Evolutionary conservation across 2,113 vertebrate genomes (phyloP).

Genomic region (Microtus montanus): DNA sequence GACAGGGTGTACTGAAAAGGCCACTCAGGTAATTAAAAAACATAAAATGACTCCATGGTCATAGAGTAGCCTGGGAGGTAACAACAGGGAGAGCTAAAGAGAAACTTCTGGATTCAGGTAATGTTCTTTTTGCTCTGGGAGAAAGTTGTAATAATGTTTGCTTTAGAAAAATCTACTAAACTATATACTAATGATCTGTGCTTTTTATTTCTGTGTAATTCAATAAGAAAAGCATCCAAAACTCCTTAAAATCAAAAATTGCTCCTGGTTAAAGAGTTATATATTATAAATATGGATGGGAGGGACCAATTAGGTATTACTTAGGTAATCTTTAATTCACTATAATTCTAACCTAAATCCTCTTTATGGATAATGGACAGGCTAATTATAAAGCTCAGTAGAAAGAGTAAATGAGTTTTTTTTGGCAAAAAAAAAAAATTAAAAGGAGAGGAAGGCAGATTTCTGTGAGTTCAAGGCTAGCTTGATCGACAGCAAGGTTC

Average conservation of each 20-base stretch:
- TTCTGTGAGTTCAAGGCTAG: not conserved
- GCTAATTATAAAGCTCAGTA: slow-evolving; percentile 22
- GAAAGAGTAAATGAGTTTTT: not conserved
- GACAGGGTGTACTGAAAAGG: not conserved
- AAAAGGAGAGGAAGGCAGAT: not conserved
- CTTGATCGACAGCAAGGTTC: not conserved
- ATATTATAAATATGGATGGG: not conserved
- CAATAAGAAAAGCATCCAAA: not conserved
- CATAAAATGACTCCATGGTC: not conserved
- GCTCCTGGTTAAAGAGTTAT: not conserved
- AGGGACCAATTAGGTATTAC: not conserved
- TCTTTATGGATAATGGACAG: not conserved
- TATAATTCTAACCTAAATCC: slow-evolving; percentile 36
- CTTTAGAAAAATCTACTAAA: slow-evolving; percentile 7
- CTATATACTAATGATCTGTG: not conserved
- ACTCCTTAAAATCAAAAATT: not conserved
- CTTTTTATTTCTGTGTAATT: not conserved
- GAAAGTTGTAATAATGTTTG: not conserved
- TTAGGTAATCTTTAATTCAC: slow-evolving; percentile 23
- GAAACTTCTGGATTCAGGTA: not conserved
- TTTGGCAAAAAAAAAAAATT: no score
- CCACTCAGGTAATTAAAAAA: not conserved
- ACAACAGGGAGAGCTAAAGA: not conserved
- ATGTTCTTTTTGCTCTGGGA: not conserved
- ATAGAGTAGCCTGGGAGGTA: not conserved